A percentile compares a stretch with the other conserved stretches of the same genome.
These are phyloP conservation scores for Synergus japonicus DNA, from an alignment of 2,888 invertebrate species.

Conservation along the genomic window DNA sequence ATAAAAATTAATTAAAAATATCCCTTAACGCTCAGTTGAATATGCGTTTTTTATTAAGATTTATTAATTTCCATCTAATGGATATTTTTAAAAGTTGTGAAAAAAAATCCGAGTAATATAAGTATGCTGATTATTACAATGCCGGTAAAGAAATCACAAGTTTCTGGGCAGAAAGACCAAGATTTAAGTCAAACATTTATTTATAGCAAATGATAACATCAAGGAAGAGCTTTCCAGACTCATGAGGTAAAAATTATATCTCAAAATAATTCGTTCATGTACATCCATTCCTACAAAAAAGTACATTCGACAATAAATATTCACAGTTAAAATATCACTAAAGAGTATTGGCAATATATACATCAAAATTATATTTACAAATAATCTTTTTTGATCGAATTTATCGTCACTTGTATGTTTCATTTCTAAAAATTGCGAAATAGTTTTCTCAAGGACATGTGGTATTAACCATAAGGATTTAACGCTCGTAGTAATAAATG, in stretches of 20 bases:
- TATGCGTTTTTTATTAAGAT: too few relatives aligned
- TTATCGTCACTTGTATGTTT: not conserved
- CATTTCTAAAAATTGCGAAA: not conserved
- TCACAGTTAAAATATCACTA: conserved; percentile 12
- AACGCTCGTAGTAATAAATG: too few relatives aligned
- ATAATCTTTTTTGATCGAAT: not conserved
- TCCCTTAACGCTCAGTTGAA: too few relatives aligned
- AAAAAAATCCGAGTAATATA: not conserved
- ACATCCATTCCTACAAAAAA: conserved; percentile 5
- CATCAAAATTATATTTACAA: conserved; percentile 33
- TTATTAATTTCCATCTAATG: too few relatives aligned
- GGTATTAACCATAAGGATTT: too few relatives aligned
- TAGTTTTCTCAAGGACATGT: not conserved
- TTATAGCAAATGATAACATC: not conserved
- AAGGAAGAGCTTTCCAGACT: conserved; percentile 22
- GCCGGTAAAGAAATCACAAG: too few relatives aligned
- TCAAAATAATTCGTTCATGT: not conserved
- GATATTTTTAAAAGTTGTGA: too few relatives aligned
- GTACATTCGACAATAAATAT: conserved; percentile 18
- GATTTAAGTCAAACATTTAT: not conserved
- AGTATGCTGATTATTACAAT: too few relatives aligned
- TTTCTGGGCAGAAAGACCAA: too few relatives aligned
- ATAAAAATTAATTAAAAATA: too few relatives aligned
- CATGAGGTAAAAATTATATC: not conserved
- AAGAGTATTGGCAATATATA: conserved; percentile 32